A percentile compares a stretch with the other conserved stretches of the same genome.
Conservation (phyloP, 2,888 invertebrate species). For the Spilarctia lutea region DNA sequence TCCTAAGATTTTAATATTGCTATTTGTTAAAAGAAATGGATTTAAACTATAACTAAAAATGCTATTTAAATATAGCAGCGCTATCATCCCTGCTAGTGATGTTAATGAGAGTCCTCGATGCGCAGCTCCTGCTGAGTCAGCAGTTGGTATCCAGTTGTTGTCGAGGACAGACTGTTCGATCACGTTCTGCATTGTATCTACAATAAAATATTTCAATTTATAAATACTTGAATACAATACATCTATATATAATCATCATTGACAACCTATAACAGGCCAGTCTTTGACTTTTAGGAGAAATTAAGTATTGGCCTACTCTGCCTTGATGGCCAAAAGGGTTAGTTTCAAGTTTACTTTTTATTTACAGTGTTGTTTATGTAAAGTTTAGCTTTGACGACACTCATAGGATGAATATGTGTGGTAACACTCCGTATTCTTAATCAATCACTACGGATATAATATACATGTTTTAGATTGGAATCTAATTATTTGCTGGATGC, state of each 20-base stretch:
- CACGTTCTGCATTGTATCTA: conserved; percentile 84
- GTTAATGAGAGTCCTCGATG: conserved; percentile 65
- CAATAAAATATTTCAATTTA: conserved; percentile 17
- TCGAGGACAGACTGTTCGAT: conserved; percentile 84
- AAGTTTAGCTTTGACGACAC: too few relatives aligned
- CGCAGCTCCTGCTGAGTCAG: conserved; percentile 72
- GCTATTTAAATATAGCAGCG: conserved; percentile 65
- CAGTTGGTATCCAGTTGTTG: conserved; percentile 84
- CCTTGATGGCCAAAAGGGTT: too few relatives aligned
- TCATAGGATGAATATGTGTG: too few relatives aligned
- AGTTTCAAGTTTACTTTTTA: too few relatives aligned
- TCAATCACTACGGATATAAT: too few relatives aligned
- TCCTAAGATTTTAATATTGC: conserved; percentile 53
- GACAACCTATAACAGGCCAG: too few relatives aligned
- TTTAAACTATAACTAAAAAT: conserved; percentile 57
- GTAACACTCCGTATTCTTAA: too few relatives aligned
- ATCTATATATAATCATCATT: too few relatives aligned
- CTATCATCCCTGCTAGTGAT: conserved; percentile 60
- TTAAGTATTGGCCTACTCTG: too few relatives aligned
- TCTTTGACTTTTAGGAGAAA: too few relatives aligned
- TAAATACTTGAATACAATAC: background rate
- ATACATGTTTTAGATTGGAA: background rate
- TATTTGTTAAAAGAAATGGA: conserved; percentile 50
- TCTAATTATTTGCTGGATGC: too few relatives aligned
- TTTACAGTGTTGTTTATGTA: too few relatives aligned